These are phyloP conservation scores for Hexactinellida sp. DNA, from an alignment of 37 sponge, comb jelly and placozoan genomes.

Conservation along the genomic window DNA sequence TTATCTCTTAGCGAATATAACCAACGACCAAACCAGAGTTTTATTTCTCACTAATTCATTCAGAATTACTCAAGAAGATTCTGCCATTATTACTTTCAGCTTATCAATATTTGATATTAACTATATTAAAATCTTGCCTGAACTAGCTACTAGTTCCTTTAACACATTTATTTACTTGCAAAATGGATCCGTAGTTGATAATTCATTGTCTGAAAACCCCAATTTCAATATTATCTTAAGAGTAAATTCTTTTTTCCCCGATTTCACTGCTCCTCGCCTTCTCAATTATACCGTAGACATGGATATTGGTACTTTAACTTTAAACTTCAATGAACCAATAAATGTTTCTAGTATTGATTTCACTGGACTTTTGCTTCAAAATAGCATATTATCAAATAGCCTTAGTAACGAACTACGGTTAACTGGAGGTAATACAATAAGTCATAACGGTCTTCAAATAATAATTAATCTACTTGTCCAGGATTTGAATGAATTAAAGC, in stretches of 20 bases:
- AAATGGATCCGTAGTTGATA: conserved; percentile 42
- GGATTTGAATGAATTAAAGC: conserved; percentile 68
- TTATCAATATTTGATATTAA: conserved; percentile 54
- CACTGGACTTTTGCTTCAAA: conserved; percentile 48
- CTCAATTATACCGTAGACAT: conserved; percentile 45
- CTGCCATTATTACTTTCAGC: conserved; percentile 28
- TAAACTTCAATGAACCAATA: conserved; percentile 80
- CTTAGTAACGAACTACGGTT: conserved; percentile 25
- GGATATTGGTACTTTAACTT: conserved; percentile 31
- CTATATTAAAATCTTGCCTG: conserved; percentile 57
- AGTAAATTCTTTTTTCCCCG: conserved; percentile 27
- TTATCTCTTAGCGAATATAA: background rate
- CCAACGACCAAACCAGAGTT: background rate
- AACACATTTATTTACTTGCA: conserved; percentile 44
- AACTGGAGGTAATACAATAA: conserved; percentile 51
- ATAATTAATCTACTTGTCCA: conserved; percentile 22
- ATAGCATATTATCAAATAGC: conserved; percentile 14
- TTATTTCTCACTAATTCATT: conserved; percentile 33
- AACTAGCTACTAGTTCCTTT: conserved; percentile 43
- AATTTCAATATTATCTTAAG: conserved; percentile 15
- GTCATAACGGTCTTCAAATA: conserved; percentile 52
- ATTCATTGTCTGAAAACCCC: conserved; percentile 40
- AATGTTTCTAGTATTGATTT: conserved; percentile 46
- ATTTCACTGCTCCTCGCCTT: conserved; percentile 41
- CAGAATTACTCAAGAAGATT: conserved; percentile 29